Evolutionary conservation across 2,113 vertebrate species (phyloP), one percentile per base, ranked within the genome.

Genomic region (Xenus cinereus): DNA sequence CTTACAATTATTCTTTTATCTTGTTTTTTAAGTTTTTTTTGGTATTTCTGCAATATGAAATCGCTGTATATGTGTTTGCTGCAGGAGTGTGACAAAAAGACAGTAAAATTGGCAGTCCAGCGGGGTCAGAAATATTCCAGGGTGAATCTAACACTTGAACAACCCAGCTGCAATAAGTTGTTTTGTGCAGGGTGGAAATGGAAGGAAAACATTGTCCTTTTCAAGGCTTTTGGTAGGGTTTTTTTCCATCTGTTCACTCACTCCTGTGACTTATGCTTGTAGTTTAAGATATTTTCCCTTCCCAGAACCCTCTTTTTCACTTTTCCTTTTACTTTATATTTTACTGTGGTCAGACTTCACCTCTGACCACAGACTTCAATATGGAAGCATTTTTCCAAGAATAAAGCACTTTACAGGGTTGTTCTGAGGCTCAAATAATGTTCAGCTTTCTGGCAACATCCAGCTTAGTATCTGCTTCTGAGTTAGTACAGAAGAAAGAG

Each of bases 141-240:
- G 53, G 45, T 35, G 84, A 91, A 96, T 91, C 73, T 92, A 91
- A 81, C 76, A 76, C 57, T 83, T 78, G 62, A 92, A 78, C 51
- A 72, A 68, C 12, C 10, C 54, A 73, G 6, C 43, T 90, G 64
- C 53, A 82, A 46, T 82, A 57, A 75, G 82, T n/a, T 84, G n/a
- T 75, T 73, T 87, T 89, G 54, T 72, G 57, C 41, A 76, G 35
- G 43, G 28, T 57, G 26, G 73, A 89, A 88, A 80, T 81, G 13
- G 80, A 86, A 82, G 28, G 39, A 78, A 94, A 94, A 89, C 10
- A 45, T 64, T 75, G 66, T 76, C 46, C 35, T 87, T 92, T 84
- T 56, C 3, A 14, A 74, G 62, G 67, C 37, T 96, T 76, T 87
- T 56, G 27, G 33, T 73, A 48, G 43, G 37, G 12, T 51, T 51